Conservation (phyloP, 2,113 vertebrate genomes). For the Arizona elegans region DNA sequence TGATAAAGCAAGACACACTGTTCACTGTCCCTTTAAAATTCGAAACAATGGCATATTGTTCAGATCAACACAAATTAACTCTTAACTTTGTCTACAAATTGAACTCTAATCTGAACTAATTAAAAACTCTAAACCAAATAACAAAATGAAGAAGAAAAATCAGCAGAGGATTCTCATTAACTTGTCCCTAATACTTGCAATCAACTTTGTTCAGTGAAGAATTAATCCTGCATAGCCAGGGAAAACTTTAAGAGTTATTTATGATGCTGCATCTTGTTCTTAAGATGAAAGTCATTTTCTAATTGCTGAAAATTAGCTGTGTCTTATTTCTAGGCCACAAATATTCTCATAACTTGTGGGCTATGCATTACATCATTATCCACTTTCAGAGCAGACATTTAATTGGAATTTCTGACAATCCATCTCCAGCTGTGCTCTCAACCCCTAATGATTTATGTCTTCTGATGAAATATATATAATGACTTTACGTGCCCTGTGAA, state of each 20-base stretch:
- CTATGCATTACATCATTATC: slow-evolving; percentile 4
- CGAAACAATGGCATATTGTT: slow-evolving; percentile 41
- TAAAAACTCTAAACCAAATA: slow-evolving; percentile 61
- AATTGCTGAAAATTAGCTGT: slow-evolving; percentile 48
- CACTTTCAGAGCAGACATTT: slow-evolving; percentile 6
- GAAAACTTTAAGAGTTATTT: neutral
- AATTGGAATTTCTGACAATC: neutral
- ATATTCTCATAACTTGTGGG: slow-evolving; percentile 35
- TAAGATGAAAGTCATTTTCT: slow-evolving; percentile 25
- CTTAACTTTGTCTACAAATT: slow-evolving; percentile 45
- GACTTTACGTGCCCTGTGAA: slow-evolving; percentile 27
- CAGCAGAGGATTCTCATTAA: slow-evolving; percentile 56
- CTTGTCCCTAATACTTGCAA: slow-evolving; percentile 51
- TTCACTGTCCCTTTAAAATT: slow-evolving; percentile 31
- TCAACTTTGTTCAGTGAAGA: slow-evolving; percentile 33
- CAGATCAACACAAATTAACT: slow-evolving; percentile 50
- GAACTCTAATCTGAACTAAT: slow-evolving; percentile 67
- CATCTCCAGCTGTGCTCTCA: slow-evolving; percentile 10
- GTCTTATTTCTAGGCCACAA: slow-evolving; percentile 42
- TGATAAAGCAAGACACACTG: slow-evolving; percentile 4
- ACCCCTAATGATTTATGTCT: neutral
- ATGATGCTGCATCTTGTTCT: neutral
- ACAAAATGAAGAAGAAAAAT: slow-evolving; percentile 55
- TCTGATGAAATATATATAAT: slow-evolving; percentile 28
- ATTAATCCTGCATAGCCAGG: slow-evolving; percentile 27